Evolutionary conservation across 1,140 invertebrate species (phyloP).

Genomic region (Mizuhopecten yessoensis): DNA sequence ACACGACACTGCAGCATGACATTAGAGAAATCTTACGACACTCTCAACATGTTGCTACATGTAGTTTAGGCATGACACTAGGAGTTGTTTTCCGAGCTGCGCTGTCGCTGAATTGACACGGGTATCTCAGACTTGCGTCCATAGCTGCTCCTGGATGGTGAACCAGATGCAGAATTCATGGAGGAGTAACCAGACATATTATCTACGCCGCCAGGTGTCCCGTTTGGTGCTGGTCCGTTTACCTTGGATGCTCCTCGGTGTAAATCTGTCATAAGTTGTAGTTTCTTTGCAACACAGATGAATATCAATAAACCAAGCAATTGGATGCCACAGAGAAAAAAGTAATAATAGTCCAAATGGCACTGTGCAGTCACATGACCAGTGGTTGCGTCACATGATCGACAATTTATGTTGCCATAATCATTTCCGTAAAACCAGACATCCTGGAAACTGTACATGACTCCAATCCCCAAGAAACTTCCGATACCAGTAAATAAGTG

Average conservation of each 20-base stretch:
- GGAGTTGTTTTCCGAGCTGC: constrained; percentile 30
- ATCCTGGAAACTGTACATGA: constrained; percentile 78
- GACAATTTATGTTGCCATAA: constrained; percentile 83
- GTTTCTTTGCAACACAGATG: constrained; percentile 66
- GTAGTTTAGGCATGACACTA: too few relatives aligned
- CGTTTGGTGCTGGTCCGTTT: background rate
- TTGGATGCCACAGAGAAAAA: constrained; percentile 83
- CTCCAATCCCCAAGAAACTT: constrained; percentile 83
- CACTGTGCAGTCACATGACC: constrained; percentile 62
- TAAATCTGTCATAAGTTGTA: constrained; percentile 20
- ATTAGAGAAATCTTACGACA: too few relatives aligned
- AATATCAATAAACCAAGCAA: constrained; percentile 80
- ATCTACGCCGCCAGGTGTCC: background rate
- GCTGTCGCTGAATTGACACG: constrained; percentile 46
- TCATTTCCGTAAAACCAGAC: constrained; percentile 80
- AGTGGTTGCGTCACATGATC: constrained; percentile 53
- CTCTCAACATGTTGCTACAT: too few relatives aligned
- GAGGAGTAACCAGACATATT: background rate
- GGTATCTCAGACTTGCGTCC: background rate
- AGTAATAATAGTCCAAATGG: constrained; percentile 85
- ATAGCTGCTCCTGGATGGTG: background rate
- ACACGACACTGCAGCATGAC: too few relatives aligned
- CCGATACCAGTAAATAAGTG: constrained; percentile 85
- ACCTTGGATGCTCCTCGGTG: background rate
- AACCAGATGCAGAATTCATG: background rate